A percentile compares a stretch with the other conserved stretches of the same genome.
Evolutionary conservation across 2,113 vertebrate species (phyloP).

Genomic region (Galbula dea): DNA sequence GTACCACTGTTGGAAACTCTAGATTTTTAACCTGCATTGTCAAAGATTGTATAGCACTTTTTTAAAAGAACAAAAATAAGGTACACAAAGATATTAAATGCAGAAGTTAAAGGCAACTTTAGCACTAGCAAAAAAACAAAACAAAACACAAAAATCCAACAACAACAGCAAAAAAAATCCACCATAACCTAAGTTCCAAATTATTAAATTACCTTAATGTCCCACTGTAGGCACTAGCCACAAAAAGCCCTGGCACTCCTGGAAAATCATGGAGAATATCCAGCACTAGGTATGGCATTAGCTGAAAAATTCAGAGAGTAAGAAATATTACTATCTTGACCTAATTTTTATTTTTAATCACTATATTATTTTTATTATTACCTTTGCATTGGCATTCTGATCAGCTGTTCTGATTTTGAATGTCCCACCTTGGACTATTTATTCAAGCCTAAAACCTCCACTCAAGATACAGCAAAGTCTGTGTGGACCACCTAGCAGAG

Average conservation of each 20-base stretch:
- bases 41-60: background rate
- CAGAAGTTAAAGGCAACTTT: background rate
- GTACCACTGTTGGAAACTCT: background rate
- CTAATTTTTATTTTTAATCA: background rate
- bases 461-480: background rate
- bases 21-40: background rate
- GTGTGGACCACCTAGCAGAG: background rate
- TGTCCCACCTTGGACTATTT: background rate
- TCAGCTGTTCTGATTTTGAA: background rate
- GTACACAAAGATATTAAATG: background rate
- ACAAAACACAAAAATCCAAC: too few species aligned
- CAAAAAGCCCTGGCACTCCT: constrained; percentile 92
- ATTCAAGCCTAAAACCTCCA: background rate
- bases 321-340: background rate
- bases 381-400: background rate
- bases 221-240: constrained; percentile 94
- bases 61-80: background rate
- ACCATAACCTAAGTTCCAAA: background rate
- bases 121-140: background rate
- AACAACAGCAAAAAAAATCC: too few species aligned
- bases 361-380: background rate
- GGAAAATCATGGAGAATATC: constrained; percentile 87
- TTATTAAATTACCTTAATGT: constrained; percentile 86
- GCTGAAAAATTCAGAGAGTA: constrained; percentile 74
- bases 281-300: constrained; percentile 93